Conservation (phyloP, 1,140 invertebrate genomes). For the Drosophila baimaii region DNA sequence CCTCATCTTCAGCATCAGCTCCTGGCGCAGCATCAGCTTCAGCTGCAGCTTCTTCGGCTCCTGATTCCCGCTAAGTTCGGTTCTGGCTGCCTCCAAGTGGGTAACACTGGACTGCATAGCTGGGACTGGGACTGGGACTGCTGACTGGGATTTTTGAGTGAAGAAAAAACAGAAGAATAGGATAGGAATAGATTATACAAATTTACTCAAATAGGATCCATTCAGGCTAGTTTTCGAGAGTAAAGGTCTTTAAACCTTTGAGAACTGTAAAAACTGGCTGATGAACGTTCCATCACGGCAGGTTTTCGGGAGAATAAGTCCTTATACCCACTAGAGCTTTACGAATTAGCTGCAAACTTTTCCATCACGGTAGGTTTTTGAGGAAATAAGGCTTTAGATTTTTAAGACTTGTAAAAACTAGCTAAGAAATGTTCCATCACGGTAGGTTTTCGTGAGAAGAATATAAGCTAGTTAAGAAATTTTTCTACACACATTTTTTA, state of each 20-base stretch:
- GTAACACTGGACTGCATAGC: constrained; percentile 34
- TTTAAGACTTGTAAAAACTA: too few relatives aligned
- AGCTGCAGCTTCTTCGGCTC: not conserved
- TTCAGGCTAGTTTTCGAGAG: not conserved
- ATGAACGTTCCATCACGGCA: not conserved
- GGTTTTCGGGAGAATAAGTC: not conserved
- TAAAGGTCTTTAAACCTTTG: not conserved
- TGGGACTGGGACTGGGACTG: too few relatives aligned
- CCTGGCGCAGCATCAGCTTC: not conserved
- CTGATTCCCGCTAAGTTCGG: constrained; percentile 25
- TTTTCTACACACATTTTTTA: too few relatives aligned
- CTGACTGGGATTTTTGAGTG: too few relatives aligned
- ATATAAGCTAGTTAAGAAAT: too few relatives aligned
- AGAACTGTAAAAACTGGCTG: not conserved
- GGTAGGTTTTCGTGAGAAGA: too few relatives aligned
- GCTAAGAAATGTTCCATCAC: too few relatives aligned
- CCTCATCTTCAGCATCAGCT: constrained; percentile 27
- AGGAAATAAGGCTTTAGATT: not conserved
- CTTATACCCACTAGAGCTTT: too few relatives aligned
- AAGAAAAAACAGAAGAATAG: too few relatives aligned
- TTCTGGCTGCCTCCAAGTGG: constrained; percentile 26
- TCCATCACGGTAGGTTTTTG: not conserved
- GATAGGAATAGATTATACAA: too few relatives aligned
- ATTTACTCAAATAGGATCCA: too few relatives aligned
- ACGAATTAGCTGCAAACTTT: too few relatives aligned